A percentile compares a stretch with the other conserved stretches of the same genome.
phyloP scores from a whole-genome alignment of 2,888 invertebrate species.

The Volucella zonaria region DNA sequence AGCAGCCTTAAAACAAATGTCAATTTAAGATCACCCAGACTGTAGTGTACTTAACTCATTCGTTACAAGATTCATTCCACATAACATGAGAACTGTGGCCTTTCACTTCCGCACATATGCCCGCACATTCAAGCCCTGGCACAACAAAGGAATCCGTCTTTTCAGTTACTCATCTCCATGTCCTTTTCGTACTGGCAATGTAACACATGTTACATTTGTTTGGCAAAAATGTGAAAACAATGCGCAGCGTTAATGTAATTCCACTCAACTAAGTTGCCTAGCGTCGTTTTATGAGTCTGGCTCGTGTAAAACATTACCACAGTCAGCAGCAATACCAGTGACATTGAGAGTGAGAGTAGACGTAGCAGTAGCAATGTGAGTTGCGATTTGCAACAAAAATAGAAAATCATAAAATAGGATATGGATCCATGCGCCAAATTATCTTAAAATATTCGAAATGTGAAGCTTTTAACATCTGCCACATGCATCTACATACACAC shows the following conservation, averaged over 20 bases:
- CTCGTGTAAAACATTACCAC: conserved; percentile 49
- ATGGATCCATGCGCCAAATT: conserved; percentile 12
- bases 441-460: conserved; percentile 1
- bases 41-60: conserved; percentile 4
- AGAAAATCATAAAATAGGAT: conserved; percentile 32
- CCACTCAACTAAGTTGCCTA: conserved; percentile 32
- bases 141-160: conserved; percentile 11
- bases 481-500: neutral
- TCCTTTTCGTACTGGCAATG: neutral
- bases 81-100: neutral
- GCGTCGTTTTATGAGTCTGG: conserved; percentile 40
- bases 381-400: neutral
- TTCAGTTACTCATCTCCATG: neutral
- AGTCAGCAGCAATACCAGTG: neutral
- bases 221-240: conserved; percentile 26
- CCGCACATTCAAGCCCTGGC: neutral
- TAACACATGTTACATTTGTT: conserved; percentile 13
- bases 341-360: neutral
- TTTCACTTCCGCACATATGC: neutral
- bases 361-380: neutral
- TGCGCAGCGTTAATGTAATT: conserved; percentile 33
- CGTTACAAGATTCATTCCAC: conserved; percentile 11
- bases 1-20: too few species aligned
- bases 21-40: neutral
- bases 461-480: neutral